These are phyloP conservation scores for Actinia equina DNA, from an alignment of 64 coral and sea anemone species.

Conservation along the genomic window DNA sequence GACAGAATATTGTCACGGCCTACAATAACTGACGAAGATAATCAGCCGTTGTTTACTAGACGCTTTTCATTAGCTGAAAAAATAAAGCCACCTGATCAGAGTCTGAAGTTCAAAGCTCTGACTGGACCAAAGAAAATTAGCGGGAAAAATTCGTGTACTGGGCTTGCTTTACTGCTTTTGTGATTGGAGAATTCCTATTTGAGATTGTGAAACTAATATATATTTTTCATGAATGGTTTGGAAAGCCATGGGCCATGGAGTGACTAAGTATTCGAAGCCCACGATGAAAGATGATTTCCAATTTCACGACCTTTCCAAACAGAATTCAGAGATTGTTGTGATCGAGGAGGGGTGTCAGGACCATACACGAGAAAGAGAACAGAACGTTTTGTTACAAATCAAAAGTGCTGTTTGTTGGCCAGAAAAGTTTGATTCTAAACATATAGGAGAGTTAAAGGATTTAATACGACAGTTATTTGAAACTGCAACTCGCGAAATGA, in stretches of 20 bases:
- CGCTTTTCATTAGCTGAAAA: no score
- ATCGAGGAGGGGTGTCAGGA: neutral
- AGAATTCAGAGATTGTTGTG: neutral
- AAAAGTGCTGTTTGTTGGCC: slow-evolving; percentile 19
- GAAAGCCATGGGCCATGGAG: neutral
- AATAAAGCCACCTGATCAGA: no score
- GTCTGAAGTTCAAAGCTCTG: no score
- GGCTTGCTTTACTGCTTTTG: no score
- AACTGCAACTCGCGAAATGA: slow-evolving; percentile 24
- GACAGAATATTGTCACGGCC: neutral
- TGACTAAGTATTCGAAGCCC: neutral
- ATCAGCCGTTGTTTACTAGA: neutral
- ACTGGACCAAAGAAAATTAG: no score
- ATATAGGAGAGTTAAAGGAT: slow-evolving; percentile 13
- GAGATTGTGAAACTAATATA: no score
- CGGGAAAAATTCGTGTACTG: no score
- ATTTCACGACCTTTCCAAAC: neutral
- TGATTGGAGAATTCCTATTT: no score
- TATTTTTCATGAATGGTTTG: neutral
- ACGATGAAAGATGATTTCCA: neutral
- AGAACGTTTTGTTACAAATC: neutral
- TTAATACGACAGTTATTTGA: slow-evolving; percentile 17
- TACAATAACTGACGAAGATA: neutral
- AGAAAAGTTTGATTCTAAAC: slow-evolving; percentile 2
- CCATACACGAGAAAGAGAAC: neutral